A percentile compares a stretch with the other conserved stretches of the same genome.
Conservation (phyloP, 92 coral and sea anemone species). For the Epizoanthus rinbou region DNA sequence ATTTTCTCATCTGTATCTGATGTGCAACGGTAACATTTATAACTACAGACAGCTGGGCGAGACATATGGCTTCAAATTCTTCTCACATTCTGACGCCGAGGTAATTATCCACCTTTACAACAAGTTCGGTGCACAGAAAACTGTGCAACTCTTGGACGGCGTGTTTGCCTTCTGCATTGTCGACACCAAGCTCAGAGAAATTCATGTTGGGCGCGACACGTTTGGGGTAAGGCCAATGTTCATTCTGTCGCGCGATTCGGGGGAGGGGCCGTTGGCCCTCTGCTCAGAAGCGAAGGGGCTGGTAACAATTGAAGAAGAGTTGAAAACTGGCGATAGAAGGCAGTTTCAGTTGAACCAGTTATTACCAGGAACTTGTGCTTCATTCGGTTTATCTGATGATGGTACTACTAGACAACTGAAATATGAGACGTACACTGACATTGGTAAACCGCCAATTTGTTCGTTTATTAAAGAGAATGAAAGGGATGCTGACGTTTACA, state of each 20-base stretch:
- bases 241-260: slow-evolving; percentile 55
- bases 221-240: slow-evolving; percentile 94
- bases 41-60: slow-evolving; percentile 80
- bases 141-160: slow-evolving; percentile 89
- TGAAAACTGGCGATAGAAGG: slow-evolving; percentile 62
- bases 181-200: slow-evolving; percentile 76
- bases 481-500: slow-evolving; percentile 66
- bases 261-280: slow-evolving; percentile 72
- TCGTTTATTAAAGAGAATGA: slow-evolving; percentile 65
- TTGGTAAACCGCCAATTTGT: slow-evolving; percentile 89
- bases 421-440: slow-evolving; percentile 76
- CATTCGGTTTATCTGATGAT: slow-evolving; percentile 60
- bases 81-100: slow-evolving; percentile 86
- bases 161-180: slow-evolving; percentile 92
- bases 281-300: slow-evolving; percentile 94
- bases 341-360: slow-evolving; percentile 73
- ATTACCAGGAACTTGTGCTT: slow-evolving; percentile 86
- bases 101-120: slow-evolving; percentile 86
- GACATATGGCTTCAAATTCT: slow-evolving; percentile 72
- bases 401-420: slow-evolving; percentile 66
- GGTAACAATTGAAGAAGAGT: slow-evolving; percentile 66
- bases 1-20: slow-evolving; percentile 78
- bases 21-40: slow-evolving; percentile 92
- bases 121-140: slow-evolving; percentile 84
- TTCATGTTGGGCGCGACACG: slow-evolving; percentile 94